Base-by-base conservation (phyloP, 2,113 vertebrate genomes). In the Zosterops pallidus region DNA sequence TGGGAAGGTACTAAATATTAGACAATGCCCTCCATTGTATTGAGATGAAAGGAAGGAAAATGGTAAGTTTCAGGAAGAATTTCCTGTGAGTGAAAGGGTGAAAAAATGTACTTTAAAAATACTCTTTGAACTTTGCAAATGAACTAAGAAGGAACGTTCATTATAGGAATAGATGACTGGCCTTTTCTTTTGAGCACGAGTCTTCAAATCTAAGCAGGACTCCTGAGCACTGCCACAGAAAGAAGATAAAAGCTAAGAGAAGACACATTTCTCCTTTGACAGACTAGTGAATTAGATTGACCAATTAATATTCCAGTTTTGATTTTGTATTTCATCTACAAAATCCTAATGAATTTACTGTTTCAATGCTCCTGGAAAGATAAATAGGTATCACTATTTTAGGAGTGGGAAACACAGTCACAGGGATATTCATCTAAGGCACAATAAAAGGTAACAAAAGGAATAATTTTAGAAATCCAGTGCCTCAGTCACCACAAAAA, bases 11-110 rank as follows among this genome's bases (percentile, higher is more conserved):
- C 7, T 7, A 49, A 28, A 47, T 6, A 16, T 24, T 46, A 63
- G 39, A 46, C 7, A 69, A 42, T 0, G 0, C 16, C 26, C 44
- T 78, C 29, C 24, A 13, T 3, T 20, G 18, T 4, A 57, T 6
- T 15, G 17, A 90, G 14, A 77, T 26, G 28, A 68, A 69, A 26
- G 14, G n/a, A 72, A 71, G 46, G 14, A 33, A 83, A 88, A 19
- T 15, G 63, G 9, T 4, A 81, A 75, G 3, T 59, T 68, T 23
- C 37, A 57, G n/a, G 37, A 71, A 82, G 64, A 79, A 68, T 1
- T 22, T 50, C 28, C 24, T 68, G 11, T 22, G 39, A 67, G 16
- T 50, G 37, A 89, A 80, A 74, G 31, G 13, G 53, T 86, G 21
- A 41, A 91, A 64, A 86, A 65, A 24, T 3, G 6, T 39, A 39